Evolutionary conservation across 2,888 invertebrate species (phyloP).

Genomic region (Cerastoderma edule): DNA sequence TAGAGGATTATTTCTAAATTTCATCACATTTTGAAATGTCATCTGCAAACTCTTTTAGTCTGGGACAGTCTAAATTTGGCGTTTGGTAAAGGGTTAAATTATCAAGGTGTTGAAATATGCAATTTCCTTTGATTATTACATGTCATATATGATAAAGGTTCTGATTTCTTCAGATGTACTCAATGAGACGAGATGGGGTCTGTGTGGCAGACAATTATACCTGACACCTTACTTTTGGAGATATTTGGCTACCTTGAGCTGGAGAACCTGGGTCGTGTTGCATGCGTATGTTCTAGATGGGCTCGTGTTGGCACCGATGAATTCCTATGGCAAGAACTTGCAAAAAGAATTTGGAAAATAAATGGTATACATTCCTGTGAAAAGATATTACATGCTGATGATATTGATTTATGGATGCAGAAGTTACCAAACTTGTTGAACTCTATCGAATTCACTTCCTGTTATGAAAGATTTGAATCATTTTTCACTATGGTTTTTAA

Average conservation of each 20-base stretch:
- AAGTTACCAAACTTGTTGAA: not conserved
- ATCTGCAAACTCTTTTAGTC: too few species aligned
- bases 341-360: constrained; percentile 56
- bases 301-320: constrained; percentile 63
- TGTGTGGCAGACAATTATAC: constrained; percentile 36
- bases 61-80: too few species aligned
- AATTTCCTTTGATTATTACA: too few species aligned
- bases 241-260: constrained; percentile 64
- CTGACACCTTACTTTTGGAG: constrained; percentile 63
- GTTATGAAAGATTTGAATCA: not conserved
- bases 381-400: not conserved
- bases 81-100: too few species aligned
- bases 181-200: constrained; percentile 9
- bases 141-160: too few species aligned
- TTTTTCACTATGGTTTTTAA: not conserved
- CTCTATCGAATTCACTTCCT: not conserved
- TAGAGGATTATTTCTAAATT: too few species aligned
- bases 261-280: constrained; percentile 40
- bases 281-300: constrained; percentile 63
- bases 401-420: not conserved
- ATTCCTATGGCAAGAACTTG: constrained; percentile 62
- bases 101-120: too few species aligned
- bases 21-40: too few species aligned
- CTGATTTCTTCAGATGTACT: too few species aligned
- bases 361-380: constrained; percentile 36